A percentile compares a stretch with the other conserved stretches of the same genome.
These are phyloP conservation scores for Parnassius mnemosyne DNA, from an alignment of 2,888 invertebrate genomes.

Conservation along the genomic window DNA sequence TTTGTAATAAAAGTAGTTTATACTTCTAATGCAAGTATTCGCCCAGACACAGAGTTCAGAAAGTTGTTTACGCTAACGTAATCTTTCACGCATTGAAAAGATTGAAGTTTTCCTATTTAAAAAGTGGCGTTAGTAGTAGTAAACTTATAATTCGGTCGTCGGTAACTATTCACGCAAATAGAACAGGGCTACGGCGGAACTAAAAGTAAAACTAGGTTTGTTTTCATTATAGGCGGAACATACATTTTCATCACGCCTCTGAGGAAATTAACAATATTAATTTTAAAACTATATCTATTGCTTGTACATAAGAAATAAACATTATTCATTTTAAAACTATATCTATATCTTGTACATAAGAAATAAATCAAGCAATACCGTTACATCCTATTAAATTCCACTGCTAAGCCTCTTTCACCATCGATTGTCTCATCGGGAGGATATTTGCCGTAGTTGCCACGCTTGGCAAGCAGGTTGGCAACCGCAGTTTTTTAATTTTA, in stretches of 20 bases:
- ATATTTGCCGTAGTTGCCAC: too few species aligned
- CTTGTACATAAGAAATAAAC: too few species aligned
- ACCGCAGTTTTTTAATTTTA: too few species aligned
- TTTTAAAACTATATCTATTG: background rate
- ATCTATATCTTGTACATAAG: too few species aligned
- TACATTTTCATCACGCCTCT: conserved; percentile 10
- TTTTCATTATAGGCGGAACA: conserved; percentile 22
- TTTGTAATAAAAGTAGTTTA: too few species aligned
- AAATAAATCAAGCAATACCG: too few species aligned
- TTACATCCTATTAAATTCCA: too few species aligned
- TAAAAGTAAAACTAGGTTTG: conserved; percentile 23
- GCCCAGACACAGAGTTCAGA: background rate
- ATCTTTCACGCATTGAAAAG: conserved; percentile 8
- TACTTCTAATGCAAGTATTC: too few species aligned
- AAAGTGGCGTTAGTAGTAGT: conserved; percentile 15
- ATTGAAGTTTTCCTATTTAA: conserved; percentile 19
- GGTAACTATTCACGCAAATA: conserved; percentile 22
- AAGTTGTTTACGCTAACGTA: background rate
- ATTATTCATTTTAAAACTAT: conserved; percentile 1
- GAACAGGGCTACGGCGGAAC: conserved; percentile 20
- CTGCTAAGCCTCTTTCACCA: too few species aligned
- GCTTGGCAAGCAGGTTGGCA: too few species aligned
- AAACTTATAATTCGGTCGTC: conserved; percentile 15
- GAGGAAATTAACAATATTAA: conserved; percentile 23
- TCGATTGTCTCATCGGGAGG: too few species aligned